Percentiles rank a stretch among this genome's conserved stretches.
Evolutionary conservation across 2,113 vertebrate species (phyloP).

Genomic region (Turnix velox): DNA sequence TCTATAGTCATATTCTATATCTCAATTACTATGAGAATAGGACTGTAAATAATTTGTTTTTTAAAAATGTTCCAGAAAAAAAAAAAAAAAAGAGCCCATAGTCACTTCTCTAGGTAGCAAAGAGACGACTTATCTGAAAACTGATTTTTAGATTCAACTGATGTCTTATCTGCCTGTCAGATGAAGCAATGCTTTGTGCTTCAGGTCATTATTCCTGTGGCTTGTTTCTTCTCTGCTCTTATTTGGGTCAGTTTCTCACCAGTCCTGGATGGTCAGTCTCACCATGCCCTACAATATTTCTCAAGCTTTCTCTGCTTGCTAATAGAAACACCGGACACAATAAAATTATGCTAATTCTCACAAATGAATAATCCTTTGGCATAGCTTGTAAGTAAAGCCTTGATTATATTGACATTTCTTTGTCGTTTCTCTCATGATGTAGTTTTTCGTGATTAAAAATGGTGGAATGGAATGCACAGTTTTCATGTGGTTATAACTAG

Average conservation of each 20-base stretch:
- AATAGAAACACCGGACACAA: not conserved
- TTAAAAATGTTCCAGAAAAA: not conserved
- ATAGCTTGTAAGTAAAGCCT: not conserved
- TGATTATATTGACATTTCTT: not conserved
- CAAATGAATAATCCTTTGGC: not conserved
- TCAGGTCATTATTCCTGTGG: not conserved
- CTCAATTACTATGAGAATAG: not conserved
- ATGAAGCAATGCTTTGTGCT: not conserved
- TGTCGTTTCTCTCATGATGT: not conserved
- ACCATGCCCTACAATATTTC: not conserved
- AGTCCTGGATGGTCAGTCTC: not conserved
- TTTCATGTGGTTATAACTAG: not conserved
- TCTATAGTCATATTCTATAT: not conserved
- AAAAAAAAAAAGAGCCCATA: not conserved
- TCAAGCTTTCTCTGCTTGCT: not conserved
- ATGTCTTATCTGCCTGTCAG: not conserved
- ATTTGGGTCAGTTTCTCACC: not conserved
- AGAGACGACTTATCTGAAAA: not conserved
- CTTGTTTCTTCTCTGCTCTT: not conserved
- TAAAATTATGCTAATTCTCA: not conserved
- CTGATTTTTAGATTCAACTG: not conserved
- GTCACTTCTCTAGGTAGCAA: not conserved
- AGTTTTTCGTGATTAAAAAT: not conserved
- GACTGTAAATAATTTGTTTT: not conserved
- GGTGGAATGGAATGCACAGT: not conserved